phyloP scores from a whole-genome alignment of 2,888 invertebrate species.

The Ceratothoa steindachneri region DNA sequence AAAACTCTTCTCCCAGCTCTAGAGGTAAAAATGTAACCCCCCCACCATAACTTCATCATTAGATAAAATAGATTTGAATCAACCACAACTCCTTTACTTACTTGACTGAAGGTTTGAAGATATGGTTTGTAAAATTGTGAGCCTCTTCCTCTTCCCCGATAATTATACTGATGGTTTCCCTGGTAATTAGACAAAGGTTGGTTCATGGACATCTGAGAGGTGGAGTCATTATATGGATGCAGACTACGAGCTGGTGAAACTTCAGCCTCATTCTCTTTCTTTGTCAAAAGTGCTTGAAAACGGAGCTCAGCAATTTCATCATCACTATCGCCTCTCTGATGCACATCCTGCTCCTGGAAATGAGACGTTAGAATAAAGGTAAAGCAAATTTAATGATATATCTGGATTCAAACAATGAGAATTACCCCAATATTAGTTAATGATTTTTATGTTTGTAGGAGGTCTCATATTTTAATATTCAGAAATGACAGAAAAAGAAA shows the following conservation, averaged over 20 bases:
- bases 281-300: constrained; percentile 43
- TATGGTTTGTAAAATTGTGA: constrained; percentile 1
- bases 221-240: background rate
- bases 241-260: constrained; percentile 31
- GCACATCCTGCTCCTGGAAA: constrained; percentile 7
- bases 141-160: background rate
- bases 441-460: too few relatives aligned
- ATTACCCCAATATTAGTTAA: too few relatives aligned
- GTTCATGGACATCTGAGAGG: background rate
- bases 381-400: too few relatives aligned
- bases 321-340: constrained; percentile 42
- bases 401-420: too few relatives aligned
- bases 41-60: too few relatives aligned
- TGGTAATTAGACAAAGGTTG: background rate
- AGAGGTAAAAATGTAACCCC: too few relatives aligned
- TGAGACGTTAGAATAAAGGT: too few relatives aligned
- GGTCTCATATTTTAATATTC: too few relatives aligned
- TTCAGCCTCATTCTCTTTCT: constrained; percentile 45
- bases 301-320: constrained; percentile 47
- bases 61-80: too few relatives aligned
- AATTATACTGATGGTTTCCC: background rate
- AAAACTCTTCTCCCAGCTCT: too few relatives aligned
- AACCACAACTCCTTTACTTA: too few relatives aligned
- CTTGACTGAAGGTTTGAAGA: constrained; percentile 4
- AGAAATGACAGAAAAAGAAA: too few relatives aligned